Evolutionary conservation across 2,113 vertebrate species (phyloP), one percentile per base, ranked within the genome.

Genomic region (Siphamia tubifer): DNA sequence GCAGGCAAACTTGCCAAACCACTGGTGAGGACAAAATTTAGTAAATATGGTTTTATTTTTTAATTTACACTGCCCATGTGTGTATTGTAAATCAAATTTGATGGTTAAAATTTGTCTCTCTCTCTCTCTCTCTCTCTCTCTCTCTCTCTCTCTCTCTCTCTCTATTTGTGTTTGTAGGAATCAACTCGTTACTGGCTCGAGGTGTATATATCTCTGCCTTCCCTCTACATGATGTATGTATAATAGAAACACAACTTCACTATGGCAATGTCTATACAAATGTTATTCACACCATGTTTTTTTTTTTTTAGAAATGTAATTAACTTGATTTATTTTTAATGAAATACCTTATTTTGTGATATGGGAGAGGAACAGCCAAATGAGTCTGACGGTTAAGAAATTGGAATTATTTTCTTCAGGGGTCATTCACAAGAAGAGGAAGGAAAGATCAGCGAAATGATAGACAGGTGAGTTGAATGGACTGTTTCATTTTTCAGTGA

Each of bases 151-250:
- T 49, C 17, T 65, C n/a, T 8, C 3, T 1, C 34, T 71, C n/a
- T 15, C 5, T 49, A 15, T 65, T 69, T 68, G 19, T 58, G 34
- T 70, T 47, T 23, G 8, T 63, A 99, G 97, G 97, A 83, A 96
- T 99, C 90, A 88, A 90, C 65, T 95, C 95, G 2, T 87, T 99
- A 90, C 91, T 99, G 83, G 96, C 96, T 74, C 96, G 92, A 45
- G 94, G 94, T 35, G 89, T 97, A 73, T 99, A 99, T 24, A 94
- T 95, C 43, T 93, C 98, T 49, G 96, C 96, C 65, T 99, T 95
- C 63, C 93, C 98, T n/a, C 93, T 98, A 58, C 98, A 99, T 32
- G 97, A 99, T 28, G 97, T 99, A 85, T 57, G 96, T 96, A 48
- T 13, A 51, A 55, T 9, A 38, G 2, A 56, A 34, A n/a, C 2